phyloP scores from a whole-genome alignment of 2,113 vertebrate genomes.

The Misgurnus mizolepis region DNA sequence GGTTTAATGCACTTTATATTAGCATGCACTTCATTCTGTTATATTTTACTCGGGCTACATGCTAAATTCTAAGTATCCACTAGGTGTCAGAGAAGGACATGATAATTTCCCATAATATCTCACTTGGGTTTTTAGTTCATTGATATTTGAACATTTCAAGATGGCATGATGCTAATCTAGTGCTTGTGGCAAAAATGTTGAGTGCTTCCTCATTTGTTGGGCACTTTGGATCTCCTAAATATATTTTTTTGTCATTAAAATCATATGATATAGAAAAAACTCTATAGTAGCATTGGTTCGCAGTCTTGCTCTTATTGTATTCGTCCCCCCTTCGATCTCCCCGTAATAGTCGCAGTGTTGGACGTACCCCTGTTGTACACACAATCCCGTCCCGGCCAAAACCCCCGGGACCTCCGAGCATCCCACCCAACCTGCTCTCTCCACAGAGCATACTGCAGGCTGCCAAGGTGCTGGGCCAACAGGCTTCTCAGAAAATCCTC shows the following conservation, averaged over 20 bases:
- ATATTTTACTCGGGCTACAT: not conserved
- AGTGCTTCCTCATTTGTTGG: no score
- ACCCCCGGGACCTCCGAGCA: conserved; percentile 1
- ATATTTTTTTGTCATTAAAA: no score
- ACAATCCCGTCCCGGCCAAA: conserved; percentile 12
- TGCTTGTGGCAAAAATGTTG: no score
- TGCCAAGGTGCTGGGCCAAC: conserved; percentile 61
- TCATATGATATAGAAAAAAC: no score
- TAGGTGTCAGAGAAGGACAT: not conserved
- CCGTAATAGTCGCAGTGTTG: conserved; percentile 28
- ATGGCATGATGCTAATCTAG: no score
- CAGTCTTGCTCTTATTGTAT: not conserved
- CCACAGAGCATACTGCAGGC: conserved; percentile 58
- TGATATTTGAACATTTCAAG: no score
- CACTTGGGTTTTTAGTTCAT: not conserved
- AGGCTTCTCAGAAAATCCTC: conserved; percentile 64
- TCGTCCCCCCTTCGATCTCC: not conserved
- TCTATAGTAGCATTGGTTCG: not conserved
- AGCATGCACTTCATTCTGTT: not conserved
- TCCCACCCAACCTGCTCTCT: conserved; percentile 53
- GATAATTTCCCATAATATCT: no score
- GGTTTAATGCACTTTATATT: no score
- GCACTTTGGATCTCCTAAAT: no score
- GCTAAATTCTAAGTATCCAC: not conserved
- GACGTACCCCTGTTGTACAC: conserved; percentile 27